Percentiles rank a stretch among this genome's conserved stretches.
phyloP scores from a whole-genome alignment of 1,140 invertebrate genomes.

The Trichoplusia ni region DNA sequence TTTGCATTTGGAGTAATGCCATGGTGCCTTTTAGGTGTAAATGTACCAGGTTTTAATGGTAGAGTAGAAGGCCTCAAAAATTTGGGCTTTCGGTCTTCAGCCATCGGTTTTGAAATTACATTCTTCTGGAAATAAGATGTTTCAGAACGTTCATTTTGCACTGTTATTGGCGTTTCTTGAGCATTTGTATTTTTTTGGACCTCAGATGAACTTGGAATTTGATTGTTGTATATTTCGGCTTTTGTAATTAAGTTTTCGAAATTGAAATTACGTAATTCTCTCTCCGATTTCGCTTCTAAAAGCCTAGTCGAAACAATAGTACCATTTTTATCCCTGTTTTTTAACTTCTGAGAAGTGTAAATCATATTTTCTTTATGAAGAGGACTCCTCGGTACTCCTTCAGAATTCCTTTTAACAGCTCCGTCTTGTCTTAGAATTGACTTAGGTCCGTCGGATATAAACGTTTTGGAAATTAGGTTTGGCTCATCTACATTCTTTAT shows the following conservation, averaged over 20 bases:
- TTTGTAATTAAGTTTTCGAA: constrained; percentile 82
- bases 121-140: constrained; percentile 78
- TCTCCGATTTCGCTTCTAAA: constrained; percentile 57
- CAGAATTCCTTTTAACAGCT: constrained; percentile 63
- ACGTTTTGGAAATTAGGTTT: constrained; percentile 41
- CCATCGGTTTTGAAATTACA: constrained; percentile 43
- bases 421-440: constrained; percentile 50
- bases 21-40: constrained; percentile 89
- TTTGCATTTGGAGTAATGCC: constrained; percentile 89
- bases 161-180: constrained; percentile 48
- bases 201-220: constrained; percentile 70
- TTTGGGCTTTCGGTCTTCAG: constrained; percentile 82
- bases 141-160: constrained; percentile 74
- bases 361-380: constrained; percentile 65
- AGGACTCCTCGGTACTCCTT: constrained; percentile 55
- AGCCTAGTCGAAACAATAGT: constrained; percentile 38
- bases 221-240: constrained; percentile 79
- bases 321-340: constrained; percentile 52
- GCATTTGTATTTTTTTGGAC: constrained; percentile 66
- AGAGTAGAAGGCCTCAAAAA: constrained; percentile 90
- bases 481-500: constrained; percentile 71
- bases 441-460: constrained; percentile 39
- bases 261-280: constrained; percentile 80
- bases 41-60: constrained; percentile 90
- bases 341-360: constrained; percentile 48